Base-by-base conservation (phyloP, 2,888 invertebrate genomes). In the Chloromyia formosa region DNA sequence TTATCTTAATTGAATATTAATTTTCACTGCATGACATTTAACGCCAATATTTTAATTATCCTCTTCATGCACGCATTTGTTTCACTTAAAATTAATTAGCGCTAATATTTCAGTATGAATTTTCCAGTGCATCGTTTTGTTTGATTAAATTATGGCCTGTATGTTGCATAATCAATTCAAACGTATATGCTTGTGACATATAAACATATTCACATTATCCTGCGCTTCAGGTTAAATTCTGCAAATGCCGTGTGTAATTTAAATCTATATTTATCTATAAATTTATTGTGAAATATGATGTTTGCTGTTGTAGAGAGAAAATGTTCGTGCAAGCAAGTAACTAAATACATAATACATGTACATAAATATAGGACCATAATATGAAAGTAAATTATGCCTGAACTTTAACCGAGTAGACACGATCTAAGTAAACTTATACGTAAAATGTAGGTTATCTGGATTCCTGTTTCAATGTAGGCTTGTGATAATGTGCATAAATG, bases 1-100 rank as follows among this genome's bases (percentile, higher is more conserved):
- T 60, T 23, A 60, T 23, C 2, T 60, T 60, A 60, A 60, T 60
- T 60, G 23, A 20, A 56, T 56, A 14, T 23, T 23, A 23, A 60
- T 60, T 60, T 23, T 23, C 20, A 14, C 22, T 60, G 60, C 58
- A 58, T 58, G 58, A 14, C 3, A 18, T 58, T 58, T 58, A 58
- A 18, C 10, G 20, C 5, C 58, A 58, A 58, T 18, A 58, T 58
- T 58, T 9, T 18, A 9, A 18, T 58, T 10, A 18, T 12, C 18
- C 5, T 54, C 10, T 54, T 16, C 54, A 54, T 12, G 56, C 56
- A 56, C 4, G 56, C 56, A 56, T 12, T 23, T 60, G 22, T 5
- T 14, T 9, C 20, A 23, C 60, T 60, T 60, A 1, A 23, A 23
- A 60, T 60, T 20, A 23, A 22, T 20, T 56, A 16, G 16, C 10